A percentile compares a stretch with the other conserved stretches of the same genome.
Conservation (phyloP, 2,797 vertebrate species). For the Ctenopoma multispine region DNA sequence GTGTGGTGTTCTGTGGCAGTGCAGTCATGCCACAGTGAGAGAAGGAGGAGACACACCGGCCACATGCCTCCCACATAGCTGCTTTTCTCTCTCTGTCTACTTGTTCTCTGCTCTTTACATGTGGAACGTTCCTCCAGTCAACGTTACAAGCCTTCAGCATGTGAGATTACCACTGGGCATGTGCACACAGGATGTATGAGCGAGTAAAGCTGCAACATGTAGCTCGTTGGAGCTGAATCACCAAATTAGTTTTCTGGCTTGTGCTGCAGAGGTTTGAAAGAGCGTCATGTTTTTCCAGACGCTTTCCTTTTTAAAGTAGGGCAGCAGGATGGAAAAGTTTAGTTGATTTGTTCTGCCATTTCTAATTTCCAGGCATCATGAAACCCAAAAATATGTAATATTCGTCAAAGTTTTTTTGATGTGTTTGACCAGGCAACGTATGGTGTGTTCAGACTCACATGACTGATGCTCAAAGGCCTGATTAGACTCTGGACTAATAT, state of each 20-base stretch:
- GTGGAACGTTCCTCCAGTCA: neutral
- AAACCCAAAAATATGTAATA: neutral
- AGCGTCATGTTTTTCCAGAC: neutral
- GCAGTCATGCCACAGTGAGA: neutral
- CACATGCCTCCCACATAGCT: conserved; percentile 13
- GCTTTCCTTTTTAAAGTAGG: neutral
- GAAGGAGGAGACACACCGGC: neutral
- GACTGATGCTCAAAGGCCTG: neutral
- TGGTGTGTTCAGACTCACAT: neutral
- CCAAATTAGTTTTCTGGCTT: neutral
- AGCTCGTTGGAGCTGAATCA: neutral
- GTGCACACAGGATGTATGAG: neutral
- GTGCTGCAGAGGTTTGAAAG: neutral
- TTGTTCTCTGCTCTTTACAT: neutral
- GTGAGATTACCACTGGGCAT: neutral
- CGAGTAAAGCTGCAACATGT: neutral
- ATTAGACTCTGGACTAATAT: neutral
- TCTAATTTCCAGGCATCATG: neutral
- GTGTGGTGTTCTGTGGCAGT: neutral
- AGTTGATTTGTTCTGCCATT: neutral
- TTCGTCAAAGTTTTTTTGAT: neutral
- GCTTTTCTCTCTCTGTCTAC: conserved; percentile 5
- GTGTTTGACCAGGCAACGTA: neutral
- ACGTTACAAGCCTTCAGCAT: neutral
- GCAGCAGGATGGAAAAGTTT: neutral